A percentile compares a stretch with the other conserved stretches of the same genome.
Evolutionary conservation across 2,113 vertebrate species (phyloP).

Genomic region (Glaucidium brasilianum): DNA sequence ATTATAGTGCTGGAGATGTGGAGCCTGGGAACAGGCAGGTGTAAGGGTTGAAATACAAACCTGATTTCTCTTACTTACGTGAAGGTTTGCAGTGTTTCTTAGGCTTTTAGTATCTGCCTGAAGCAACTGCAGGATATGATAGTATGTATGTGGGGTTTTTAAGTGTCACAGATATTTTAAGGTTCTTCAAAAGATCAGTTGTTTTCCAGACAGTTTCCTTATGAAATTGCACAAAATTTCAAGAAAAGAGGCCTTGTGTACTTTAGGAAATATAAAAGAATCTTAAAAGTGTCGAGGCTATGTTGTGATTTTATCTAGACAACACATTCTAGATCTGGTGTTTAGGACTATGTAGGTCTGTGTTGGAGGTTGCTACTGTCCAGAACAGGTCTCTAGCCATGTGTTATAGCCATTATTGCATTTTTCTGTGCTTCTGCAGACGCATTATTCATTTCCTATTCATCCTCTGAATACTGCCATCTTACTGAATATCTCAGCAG

Average conservation of each 20-base stretch:
- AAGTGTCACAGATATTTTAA: not conserved
- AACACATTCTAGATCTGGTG: not conserved
- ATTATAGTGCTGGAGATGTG: accelerated
- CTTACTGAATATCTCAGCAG: not conserved
- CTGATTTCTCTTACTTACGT: not conserved
- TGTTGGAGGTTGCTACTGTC: not conserved
- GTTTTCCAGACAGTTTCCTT: not conserved
- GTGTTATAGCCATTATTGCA: not conserved
- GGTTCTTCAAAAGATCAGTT: not conserved
- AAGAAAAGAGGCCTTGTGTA: not conserved
- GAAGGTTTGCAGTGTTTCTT: not conserved
- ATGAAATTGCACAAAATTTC: not conserved
- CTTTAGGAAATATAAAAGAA: not conserved
- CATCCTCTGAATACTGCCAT: not conserved
- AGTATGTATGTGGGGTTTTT: not conserved
- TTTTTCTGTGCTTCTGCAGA: not conserved
- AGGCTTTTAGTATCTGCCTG: not conserved
- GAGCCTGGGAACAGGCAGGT: not conserved
- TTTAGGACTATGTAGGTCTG: not conserved
- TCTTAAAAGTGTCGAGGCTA: not conserved
- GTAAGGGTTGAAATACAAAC: not conserved
- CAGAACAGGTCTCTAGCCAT: not conserved
- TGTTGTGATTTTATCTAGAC: not conserved
- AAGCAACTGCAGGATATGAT: not conserved
- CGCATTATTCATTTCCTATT: not conserved